A percentile compares a stretch with the other conserved stretches of the same genome.
Evolutionary conservation across 2,797 vertebrate genomes (phyloP).

Genomic region (Cossypha caffra): DNA sequence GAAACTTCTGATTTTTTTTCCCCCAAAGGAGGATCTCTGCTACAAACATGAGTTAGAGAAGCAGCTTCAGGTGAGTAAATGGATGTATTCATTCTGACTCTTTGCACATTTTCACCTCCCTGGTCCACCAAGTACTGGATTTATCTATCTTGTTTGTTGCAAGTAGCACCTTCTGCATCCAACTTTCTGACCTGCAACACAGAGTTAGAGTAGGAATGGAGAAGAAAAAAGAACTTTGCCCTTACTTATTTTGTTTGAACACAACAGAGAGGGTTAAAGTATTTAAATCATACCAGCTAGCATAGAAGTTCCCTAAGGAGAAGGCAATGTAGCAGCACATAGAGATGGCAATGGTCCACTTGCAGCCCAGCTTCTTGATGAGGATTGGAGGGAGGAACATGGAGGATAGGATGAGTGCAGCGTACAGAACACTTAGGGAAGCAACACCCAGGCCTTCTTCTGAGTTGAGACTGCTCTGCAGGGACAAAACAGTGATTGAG

Average conservation of each 20-base stretch:
- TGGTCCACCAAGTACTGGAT: not conserved
- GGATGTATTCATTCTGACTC: not conserved
- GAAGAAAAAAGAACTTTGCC: not conserved
- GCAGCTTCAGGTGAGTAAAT: not conserved
- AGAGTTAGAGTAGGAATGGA: not conserved
- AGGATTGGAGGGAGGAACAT: constrained; percentile 92
- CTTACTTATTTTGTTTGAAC: not conserved
- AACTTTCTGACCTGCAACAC: not conserved
- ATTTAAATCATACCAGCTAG: constrained; percentile 86
- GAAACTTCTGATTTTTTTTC: not conserved
- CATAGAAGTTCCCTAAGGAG: constrained; percentile 90
- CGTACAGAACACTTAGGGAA: constrained; percentile 91
- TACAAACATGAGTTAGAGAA: not conserved
- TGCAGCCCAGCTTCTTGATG: constrained; percentile 92
- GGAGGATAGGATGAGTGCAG: constrained; percentile 88
- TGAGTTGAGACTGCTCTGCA: constrained; percentile 92
- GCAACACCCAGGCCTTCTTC: constrained; percentile 89
- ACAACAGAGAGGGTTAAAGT: not conserved
- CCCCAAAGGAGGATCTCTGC: not conserved
- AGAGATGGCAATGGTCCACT: constrained; percentile 88
- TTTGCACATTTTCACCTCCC: not conserved
- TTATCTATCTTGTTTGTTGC: not conserved
- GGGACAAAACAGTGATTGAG: not conserved
- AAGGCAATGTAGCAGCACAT: constrained; percentile 93
- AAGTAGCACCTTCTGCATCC: not conserved